These are phyloP conservation scores for Drosophila lacertosa DNA, from an alignment of 1,140 invertebrate species.

Conservation along the genomic window DNA sequence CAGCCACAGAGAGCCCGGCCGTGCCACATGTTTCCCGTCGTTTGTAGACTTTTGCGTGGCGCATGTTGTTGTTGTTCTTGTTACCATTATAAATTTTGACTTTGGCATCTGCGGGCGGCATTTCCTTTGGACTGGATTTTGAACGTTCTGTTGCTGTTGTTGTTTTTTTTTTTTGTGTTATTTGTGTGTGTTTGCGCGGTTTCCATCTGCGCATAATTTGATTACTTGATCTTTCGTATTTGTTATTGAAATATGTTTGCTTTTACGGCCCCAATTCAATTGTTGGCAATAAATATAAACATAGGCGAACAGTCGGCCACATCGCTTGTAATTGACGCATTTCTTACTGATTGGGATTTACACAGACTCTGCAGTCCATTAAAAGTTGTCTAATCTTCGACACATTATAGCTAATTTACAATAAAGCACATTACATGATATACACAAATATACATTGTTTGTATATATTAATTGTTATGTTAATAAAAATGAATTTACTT, in stretches of 20 bases:
- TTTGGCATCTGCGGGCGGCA: constrained; percentile 49
- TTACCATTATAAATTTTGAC: constrained; percentile 47
- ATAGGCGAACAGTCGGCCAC: not conserved
- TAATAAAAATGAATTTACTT: no score
- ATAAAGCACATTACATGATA: no score
- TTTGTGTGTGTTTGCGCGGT: constrained; percentile 28
- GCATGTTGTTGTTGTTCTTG: constrained; percentile 1
- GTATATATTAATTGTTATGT: no score
- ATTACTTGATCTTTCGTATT: constrained; percentile 44
- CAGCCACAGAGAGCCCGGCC: constrained; percentile 17
- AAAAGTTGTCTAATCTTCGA: no score
- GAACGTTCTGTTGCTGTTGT: constrained; percentile 16
- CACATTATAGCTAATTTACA: no score
- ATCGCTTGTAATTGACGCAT: constrained; percentile 17
- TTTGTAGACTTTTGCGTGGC: constrained; percentile 45
- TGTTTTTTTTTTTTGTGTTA: constrained; percentile 17
- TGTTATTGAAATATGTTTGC: constrained; percentile 42
- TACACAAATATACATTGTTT: no score
- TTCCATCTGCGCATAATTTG: constrained; percentile 43
- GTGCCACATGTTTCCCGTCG: constrained; percentile 60
- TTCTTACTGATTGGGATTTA: constrained; percentile 16
- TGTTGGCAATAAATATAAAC: constrained; percentile 23
- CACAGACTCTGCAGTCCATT: not conserved
- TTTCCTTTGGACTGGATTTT: constrained; percentile 43
- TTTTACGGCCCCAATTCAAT: constrained; percentile 35